phyloP scores from a whole-genome alignment of 2,888 invertebrate genomes.

The Pristionchus japonicus region DNA sequence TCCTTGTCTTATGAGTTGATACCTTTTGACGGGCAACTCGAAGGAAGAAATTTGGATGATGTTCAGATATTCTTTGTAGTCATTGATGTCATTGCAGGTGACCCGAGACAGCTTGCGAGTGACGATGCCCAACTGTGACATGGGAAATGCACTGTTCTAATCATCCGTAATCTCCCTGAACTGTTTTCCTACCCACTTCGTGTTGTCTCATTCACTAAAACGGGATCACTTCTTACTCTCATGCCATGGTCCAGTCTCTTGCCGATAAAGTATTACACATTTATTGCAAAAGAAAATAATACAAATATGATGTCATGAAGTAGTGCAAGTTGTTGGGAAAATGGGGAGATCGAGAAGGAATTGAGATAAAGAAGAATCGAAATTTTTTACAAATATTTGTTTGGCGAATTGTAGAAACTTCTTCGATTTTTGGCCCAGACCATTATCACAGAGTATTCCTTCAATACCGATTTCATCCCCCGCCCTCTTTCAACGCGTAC shows the following conservation, averaged over 20 bases:
- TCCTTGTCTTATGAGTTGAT: no score
- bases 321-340: no score
- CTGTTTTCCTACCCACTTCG: neutral
- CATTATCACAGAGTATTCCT: no score
- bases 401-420: no score
- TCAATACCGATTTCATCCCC: no score
- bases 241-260: neutral
- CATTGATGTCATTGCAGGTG: constrained; percentile 53
- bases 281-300: no score
- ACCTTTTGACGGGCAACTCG: no score
- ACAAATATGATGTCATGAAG: neutral
- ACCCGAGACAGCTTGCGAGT: constrained; percentile 64
- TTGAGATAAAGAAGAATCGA: neutral
- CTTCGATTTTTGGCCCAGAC: no score
- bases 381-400: no score
- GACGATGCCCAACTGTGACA: constrained; percentile 68
- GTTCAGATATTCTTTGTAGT: neutral
- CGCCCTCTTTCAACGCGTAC: no score
- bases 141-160: constrained; percentile 60
- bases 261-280: neutral
- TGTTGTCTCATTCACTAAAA: neutral
- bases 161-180: no score
- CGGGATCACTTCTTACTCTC: neutral
- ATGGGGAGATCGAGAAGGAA: neutral
- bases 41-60: neutral